Percentiles rank a stretch among this genome's conserved stretches.
These are phyloP conservation scores for Hucho hucho DNA, from an alignment of 2,113 vertebrate species.

Conservation along the genomic window DNA sequence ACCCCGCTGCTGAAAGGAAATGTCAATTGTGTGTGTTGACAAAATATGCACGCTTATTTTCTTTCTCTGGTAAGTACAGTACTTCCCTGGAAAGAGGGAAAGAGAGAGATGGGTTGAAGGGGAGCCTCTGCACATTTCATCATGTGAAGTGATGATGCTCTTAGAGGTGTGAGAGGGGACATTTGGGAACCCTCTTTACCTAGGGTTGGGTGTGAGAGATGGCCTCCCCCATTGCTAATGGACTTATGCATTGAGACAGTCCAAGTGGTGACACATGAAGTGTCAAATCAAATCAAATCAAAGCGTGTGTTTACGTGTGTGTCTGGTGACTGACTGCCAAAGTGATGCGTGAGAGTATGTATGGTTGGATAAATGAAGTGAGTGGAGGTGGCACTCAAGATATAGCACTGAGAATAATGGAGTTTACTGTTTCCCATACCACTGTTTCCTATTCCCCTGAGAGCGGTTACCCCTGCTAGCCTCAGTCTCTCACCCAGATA, in stretches of 20 bases:
- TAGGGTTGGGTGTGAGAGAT: slow-evolving; percentile 26
- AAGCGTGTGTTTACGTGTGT: neutral
- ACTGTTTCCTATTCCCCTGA: neutral
- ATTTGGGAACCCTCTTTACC: slow-evolving; percentile 12
- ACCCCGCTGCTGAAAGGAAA: slow-evolving; percentile 8
- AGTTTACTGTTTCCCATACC: slow-evolving; percentile 23
- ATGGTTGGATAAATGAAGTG: neutral
- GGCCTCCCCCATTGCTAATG: slow-evolving; percentile 24
- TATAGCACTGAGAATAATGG: slow-evolving; percentile 19
- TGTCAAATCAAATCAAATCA: too few relatives aligned
- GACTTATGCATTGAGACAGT: slow-evolving; percentile 29
- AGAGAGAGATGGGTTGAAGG: neutral
- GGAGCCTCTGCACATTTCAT: neutral
- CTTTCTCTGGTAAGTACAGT: neutral
- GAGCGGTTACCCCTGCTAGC: neutral
- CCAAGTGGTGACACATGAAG: neutral
- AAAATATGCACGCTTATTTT: slow-evolving; percentile 5
- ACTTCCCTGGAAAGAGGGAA: neutral
- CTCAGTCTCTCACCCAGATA: slow-evolving; percentile 10
- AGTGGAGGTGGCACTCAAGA: neutral
- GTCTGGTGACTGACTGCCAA: neutral
- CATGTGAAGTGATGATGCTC: slow-evolving; percentile 4
- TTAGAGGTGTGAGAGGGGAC: slow-evolving; percentile 25
- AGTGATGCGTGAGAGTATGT: neutral
- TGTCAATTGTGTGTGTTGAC: slow-evolving; percentile 11